These are phyloP conservation scores for Helarctos malayanus DNA, from an alignment of 2,797 vertebrate genomes.

Conservation along the genomic window DNA sequence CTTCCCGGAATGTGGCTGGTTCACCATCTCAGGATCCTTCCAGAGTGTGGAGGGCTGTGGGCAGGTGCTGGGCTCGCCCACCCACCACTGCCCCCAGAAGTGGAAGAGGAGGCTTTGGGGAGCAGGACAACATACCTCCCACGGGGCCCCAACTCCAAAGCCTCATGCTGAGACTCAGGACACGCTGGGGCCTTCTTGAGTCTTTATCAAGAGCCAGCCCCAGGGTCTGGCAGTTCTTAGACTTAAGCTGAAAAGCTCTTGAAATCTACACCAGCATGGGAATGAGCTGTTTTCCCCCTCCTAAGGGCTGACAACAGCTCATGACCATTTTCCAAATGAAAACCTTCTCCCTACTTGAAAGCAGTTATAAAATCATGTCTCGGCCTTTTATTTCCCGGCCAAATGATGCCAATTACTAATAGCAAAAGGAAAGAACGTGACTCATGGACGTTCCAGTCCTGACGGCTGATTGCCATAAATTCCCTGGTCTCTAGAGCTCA, in stretches of 20 bases:
- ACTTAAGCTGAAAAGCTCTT: conserved; percentile 17
- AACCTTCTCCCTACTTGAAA: conserved; percentile 38
- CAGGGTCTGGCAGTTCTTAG: background rate
- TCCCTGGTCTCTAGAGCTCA: background rate
- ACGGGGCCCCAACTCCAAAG: background rate
- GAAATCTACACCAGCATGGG: background rate
- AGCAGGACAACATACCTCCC: background rate
- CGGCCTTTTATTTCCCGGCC: conserved; percentile 46
- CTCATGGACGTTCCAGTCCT: conserved; percentile 55
- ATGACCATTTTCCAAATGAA: background rate
- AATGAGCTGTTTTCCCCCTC: background rate
- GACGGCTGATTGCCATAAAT: conserved; percentile 27
- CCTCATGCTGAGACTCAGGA: background rate
- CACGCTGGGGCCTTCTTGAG: background rate
- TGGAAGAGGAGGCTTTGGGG: background rate
- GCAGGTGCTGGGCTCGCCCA: background rate
- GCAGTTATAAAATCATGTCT: conserved; percentile 38
- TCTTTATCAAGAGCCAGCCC: background rate
- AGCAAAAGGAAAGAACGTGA: conserved; percentile 39
- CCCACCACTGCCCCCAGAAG: background rate
- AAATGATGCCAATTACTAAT: conserved; percentile 35
- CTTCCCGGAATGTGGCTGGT: background rate
- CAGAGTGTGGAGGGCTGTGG: background rate
- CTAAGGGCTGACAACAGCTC: conserved; percentile 14
- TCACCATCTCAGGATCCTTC: background rate